Evolutionary conservation across 2,113 vertebrate species (phyloP), one percentile per base, ranked within the genome.

Genomic region (Phrynosoma blainvillii): DNA sequence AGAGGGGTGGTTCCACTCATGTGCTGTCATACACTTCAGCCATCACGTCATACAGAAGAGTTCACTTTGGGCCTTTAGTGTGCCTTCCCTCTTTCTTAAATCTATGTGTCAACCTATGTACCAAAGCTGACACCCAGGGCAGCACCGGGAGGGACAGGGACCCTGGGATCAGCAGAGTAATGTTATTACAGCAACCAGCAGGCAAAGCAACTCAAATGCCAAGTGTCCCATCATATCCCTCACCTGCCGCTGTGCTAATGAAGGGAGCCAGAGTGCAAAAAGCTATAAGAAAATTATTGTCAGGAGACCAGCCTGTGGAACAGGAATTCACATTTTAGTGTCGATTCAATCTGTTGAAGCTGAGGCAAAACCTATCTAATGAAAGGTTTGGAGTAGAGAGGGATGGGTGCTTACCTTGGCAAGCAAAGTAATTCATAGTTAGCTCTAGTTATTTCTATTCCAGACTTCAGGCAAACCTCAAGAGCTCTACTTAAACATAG

Each of bases 401-500:
- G 82, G 56, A 30, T 73, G 1, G 74, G 82, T 93, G 86, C 92
- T 93, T 71, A 70, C 74, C 88, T 85, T 87, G 90, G 91, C 87
- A 89, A 81, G 81, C 52, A 91, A 92, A 89, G 90, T 89, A 94
- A 96, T 95, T 86, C 87, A 87, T 86, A 94, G 92, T 96, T 95
- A 95, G 89, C 52, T 62, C 71, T 85, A 68, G 77, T 89, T 74
- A 92, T 88, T 85, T 73, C 86, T 93, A 54, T 92, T 95, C 91
- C 80, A 91, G 76, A 83, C 83, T 3, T 85, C 66, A 77, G 91
- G 78, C 90, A 96, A 96, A 90, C 88, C 95, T 93, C 94, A 91
- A 84, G 42, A 86, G 65, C 77, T 71, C 71, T 82, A 89, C 80
- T 84, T 85, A 96, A 96, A 96, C 93, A 96, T 89, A 97, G 92